Percentiles rank a stretch among this genome's conserved stretches.
Evolutionary conservation across 1,140 invertebrate species (phyloP).

Genomic region (Caenorhabditis briggsae): DNA sequence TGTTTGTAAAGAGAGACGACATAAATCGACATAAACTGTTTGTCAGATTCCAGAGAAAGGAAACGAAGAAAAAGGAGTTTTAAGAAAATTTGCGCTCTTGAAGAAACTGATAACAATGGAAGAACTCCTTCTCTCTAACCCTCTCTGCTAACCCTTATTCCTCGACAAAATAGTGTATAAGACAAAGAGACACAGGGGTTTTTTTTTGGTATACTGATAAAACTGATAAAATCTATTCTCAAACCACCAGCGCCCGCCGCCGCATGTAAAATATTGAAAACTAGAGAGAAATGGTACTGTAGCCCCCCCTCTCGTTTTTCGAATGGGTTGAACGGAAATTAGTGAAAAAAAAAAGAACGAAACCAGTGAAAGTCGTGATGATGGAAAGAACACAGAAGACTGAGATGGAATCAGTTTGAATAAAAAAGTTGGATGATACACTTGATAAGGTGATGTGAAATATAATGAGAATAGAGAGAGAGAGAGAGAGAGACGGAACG

Average conservation of each 20-base stretch:
- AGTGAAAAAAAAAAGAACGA: not conserved
- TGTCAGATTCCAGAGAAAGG: conserved; percentile 1
- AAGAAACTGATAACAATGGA: conserved; percentile 6
- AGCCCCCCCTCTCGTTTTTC: conserved; percentile 37
- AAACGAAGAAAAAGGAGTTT: conserved; percentile 12
- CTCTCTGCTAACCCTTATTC: conserved; percentile 33
- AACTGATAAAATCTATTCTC: conserved; percentile 25
- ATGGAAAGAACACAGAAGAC: not conserved
- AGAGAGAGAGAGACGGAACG: not conserved
- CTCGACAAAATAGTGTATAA: not conserved
- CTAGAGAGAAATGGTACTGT: conserved; percentile 41
- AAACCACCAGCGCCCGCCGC: conserved; percentile 27
- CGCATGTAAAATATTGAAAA: conserved; percentile 35
- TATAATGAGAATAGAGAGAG: not conserved
- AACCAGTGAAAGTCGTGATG: not conserved
- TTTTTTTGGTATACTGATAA: conserved; percentile 4
- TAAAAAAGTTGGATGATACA: conserved; percentile 40
- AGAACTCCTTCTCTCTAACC: conserved; percentile 22
- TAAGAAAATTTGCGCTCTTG: not conserved
- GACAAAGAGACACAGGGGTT: not conserved
- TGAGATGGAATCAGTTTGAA: too few species aligned
- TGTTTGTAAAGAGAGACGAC: not conserved
- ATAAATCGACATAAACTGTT: not conserved
- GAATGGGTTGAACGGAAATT: conserved; percentile 47
- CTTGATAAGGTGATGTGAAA: conserved; percentile 32